Evolutionary conservation across 2,888 invertebrate species (phyloP), one percentile per base, ranked within the genome.

Genomic region (Nomada fucata): DNA sequence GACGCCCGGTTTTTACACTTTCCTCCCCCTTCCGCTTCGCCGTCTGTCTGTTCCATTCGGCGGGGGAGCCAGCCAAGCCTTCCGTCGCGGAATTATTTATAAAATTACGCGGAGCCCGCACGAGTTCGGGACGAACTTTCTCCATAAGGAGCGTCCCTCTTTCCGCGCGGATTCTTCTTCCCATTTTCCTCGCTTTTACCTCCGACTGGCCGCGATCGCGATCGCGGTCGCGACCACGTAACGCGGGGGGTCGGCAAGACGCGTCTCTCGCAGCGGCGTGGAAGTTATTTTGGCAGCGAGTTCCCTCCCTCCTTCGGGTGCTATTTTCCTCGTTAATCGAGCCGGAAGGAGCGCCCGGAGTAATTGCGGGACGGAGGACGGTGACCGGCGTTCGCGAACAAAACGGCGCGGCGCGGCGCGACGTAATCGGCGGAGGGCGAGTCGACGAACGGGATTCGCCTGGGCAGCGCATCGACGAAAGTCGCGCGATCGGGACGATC

Each of bases 21-120:
- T 65, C 65, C 73, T 59, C 64, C 57, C 60, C 44, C 59, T 53
- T 57, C 50, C 26, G 0, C 29, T 11, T n/a, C 36, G n/a, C 11
- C 36, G 5, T 13, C 60, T 23, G 13, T 20, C 7, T 73, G 7
- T n/a, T 13, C 15, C 59, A 9, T 15, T 26, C 13, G 2, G 18
- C 18, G 44, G 9, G 42, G 55, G 5, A 42, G 50, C 77, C 52
- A 47, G 20, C 52, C 65, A 60, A 81, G 57, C 64, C 67, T 65
- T 53, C 50, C 47, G 11, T 59, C 55, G 29, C 64, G 72, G 83
- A 88, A 89, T 89, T 87, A 88, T 88, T 89, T 89, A 88, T 84
- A 85, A 87, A 88, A 89, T 87, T 88, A 87, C 83, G 60, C 70
- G 55, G 59, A 65, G 60, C 61, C 71, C 61, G 65, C n/a, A 52